A percentile compares a stretch with the other conserved stretches of the same genome.
phyloP scores from a whole-genome alignment of 2,113 vertebrate genomes.

The Antechinus stuartii region DNA sequence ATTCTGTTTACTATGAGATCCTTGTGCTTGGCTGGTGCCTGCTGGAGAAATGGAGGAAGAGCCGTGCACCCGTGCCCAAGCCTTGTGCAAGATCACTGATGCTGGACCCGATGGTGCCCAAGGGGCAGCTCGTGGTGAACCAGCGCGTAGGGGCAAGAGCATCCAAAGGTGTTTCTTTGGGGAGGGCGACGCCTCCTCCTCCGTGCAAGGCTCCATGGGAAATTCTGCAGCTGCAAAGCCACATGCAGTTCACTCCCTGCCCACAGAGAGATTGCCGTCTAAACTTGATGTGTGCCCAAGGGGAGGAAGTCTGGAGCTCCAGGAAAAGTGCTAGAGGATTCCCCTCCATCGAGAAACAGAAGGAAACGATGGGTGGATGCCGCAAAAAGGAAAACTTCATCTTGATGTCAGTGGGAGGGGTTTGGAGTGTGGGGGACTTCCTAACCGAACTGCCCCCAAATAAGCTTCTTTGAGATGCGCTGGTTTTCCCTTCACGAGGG shows the following conservation, averaged over 20 bases:
- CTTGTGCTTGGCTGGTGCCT: constrained; percentile 65
- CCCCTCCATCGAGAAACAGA: neutral
- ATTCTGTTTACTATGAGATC: constrained; percentile 74
- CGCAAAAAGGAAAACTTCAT: neutral
- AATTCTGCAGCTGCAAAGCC: neutral
- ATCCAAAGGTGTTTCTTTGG: neutral
- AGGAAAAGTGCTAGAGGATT: neutral
- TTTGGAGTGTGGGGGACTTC: neutral
- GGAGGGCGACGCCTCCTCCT: neutral
- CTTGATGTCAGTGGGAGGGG: neutral
- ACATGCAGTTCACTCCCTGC: neutral
- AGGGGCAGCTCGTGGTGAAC: constrained; percentile 10
- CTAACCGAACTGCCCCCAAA: neutral
- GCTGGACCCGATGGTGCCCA: constrained; percentile 64
- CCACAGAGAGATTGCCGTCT: neutral
- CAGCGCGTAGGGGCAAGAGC: neutral
- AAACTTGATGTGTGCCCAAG: neutral
- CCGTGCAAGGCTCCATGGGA: neutral
- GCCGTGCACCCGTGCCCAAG: constrained; percentile 68
- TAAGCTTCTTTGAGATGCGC: neutral
- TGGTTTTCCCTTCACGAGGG: neutral
- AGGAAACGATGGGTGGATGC: neutral
- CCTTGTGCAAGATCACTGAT: constrained; percentile 67
- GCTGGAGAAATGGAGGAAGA: constrained; percentile 70
- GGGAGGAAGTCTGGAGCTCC: rapidly evolving